phyloP scores from a whole-genome alignment of 1,140 invertebrate species.

The Diplogasteroides magnus region DNA sequence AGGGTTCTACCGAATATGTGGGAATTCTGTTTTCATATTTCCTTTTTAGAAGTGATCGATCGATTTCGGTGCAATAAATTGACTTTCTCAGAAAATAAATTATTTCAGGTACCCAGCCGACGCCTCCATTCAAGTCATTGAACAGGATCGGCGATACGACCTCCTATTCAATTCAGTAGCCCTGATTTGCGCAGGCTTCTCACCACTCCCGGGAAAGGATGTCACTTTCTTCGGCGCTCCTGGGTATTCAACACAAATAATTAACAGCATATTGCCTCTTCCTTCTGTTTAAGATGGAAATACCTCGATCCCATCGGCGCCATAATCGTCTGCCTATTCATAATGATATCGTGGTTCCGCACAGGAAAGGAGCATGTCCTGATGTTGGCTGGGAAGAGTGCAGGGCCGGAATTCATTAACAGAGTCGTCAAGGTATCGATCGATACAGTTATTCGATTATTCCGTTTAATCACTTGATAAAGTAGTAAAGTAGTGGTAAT shows the following conservation, averaged over 20 bases:
- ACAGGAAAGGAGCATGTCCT: constrained; percentile 49
- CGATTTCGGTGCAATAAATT: neutral
- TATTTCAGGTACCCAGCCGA: constrained; percentile 40
- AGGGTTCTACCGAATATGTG: neutral
- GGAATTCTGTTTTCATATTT: constrained; percentile 13
- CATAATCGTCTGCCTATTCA: constrained; percentile 58
- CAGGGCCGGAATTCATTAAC: constrained; percentile 36
- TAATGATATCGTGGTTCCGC: constrained; percentile 45
- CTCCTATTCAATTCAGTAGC: constrained; percentile 59
- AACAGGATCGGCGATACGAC: constrained; percentile 59
- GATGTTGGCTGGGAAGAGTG: constrained; percentile 42
- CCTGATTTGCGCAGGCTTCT: constrained; percentile 53
- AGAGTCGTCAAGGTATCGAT: constrained; percentile 33
- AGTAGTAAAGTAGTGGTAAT: too few relatives aligned
- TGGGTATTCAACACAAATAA: neutral
- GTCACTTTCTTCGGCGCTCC: too few relatives aligned
- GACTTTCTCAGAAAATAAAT: neutral
- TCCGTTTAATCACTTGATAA: too few relatives aligned
- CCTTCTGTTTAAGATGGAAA: constrained; percentile 33
- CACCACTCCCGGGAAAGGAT: too few relatives aligned
- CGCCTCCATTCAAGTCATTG: constrained; percentile 54
- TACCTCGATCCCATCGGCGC: constrained; percentile 60
- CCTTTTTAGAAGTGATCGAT: neutral
- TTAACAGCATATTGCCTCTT: neutral
- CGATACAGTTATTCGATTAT: too few relatives aligned